Evolutionary conservation across 2,113 vertebrate species (phyloP), one percentile per base, ranked within the genome.

Genomic region (Tyto alba): DNA sequence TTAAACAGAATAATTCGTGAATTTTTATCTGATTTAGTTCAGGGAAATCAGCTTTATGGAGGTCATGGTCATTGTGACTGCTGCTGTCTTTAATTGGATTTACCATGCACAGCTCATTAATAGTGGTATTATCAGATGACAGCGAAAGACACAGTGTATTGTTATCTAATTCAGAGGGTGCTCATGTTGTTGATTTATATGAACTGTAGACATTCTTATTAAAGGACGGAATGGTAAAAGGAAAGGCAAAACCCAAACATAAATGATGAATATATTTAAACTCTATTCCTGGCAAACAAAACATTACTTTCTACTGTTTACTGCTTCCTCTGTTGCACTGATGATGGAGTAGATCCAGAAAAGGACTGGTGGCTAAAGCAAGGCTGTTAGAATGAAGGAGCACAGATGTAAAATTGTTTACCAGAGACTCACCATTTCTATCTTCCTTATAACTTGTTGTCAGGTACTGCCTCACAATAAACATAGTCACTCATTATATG

Each of bases 261-360:
- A 86, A 71, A 82, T 91, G 66, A 93, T 96, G 57, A 82, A 92
- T 95, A 85, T 38, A 92, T 94, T 87, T 90, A 93, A 95, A 19
- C 3, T 73, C 27, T 32, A 21, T 89, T 81, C 26, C 36, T 56
- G 47, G 45, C 56, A 88, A 93, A 67, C 48, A 83, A 38, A 75
- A 67, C 90, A 60, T 93, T 78, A 56, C 88, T 86, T 93, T 80
- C 56, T 63, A 34, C 29, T 36, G 20, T 85, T 94, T 82, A 21
- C 85, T 93, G 56, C 82, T 45, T 91, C 55, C 78, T 38, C 85
- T 89, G 41, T 36, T 87, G 29, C 60, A 79, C 2, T 84, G 62
- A 86, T 93, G 47, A 29, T 27, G 18, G 9, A 13, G 19, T 93
- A 91, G 73, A 89, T 86, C 56, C 62, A 95, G 67, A 36, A 89